Evolutionary conservation across 2,888 invertebrate species (phyloP).

Genomic region (Cremastinae sp.): DNA sequence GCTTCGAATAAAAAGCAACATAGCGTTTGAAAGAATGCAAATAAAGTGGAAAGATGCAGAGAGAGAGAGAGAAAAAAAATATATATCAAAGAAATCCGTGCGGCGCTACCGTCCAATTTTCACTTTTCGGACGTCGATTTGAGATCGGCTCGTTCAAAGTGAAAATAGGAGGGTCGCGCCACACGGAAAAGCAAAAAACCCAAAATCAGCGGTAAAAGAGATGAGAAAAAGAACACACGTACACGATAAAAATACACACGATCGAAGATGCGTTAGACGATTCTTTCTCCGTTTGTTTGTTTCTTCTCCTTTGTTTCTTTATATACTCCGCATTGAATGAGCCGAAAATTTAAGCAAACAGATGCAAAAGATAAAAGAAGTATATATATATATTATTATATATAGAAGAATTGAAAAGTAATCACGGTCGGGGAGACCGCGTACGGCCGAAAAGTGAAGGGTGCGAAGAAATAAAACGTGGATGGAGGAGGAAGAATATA

Average conservation of each 20-base stretch:
- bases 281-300: constrained; percentile 62
- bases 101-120: too few species aligned
- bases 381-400: neutral
- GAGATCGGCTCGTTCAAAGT: too few species aligned
- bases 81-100: neutral
- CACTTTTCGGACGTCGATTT: too few species aligned
- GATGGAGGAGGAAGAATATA: too few species aligned
- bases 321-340: constrained; percentile 44
- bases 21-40: too few species aligned
- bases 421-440: constrained; percentile 33
- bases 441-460: constrained; percentile 27
- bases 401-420: constrained; percentile 30
- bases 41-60: too few species aligned
- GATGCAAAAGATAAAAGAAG: constrained; percentile 3
- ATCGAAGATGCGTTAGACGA: constrained; percentile 46
- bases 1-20: constrained; percentile 6
- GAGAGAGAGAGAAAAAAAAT: constrained; percentile 12
- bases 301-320: constrained; percentile 59
- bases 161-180: too few species aligned
- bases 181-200: constrained; percentile 40
- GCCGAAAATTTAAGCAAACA: constrained; percentile 7
- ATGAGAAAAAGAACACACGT: constrained; percentile 26
- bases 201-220: constrained; percentile 20
- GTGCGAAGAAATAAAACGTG: constrained; percentile 11
- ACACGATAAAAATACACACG: constrained; percentile 3